Percentiles rank a stretch among this genome's conserved stretches.
Conservation (phyloP, 64 coral and sea anemone species). For the Stylophora pistillata region DNA sequence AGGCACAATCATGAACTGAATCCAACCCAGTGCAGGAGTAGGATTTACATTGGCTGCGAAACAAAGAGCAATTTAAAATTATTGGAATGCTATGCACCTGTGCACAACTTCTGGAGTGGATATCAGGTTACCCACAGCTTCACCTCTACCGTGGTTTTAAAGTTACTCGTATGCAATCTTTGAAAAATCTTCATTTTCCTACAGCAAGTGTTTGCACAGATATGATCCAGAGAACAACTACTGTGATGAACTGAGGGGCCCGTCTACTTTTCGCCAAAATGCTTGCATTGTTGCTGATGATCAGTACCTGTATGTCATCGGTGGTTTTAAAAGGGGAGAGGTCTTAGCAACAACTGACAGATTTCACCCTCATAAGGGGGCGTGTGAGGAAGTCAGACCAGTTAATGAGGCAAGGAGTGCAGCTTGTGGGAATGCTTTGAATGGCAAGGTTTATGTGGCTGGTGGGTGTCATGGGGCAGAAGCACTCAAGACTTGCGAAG, state of each 20-base stretch:
- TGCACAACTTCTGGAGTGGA: background rate
- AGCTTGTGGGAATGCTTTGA: constrained; percentile 2
- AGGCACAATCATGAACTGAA: background rate
- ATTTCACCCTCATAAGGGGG: background rate
- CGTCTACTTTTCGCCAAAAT: background rate
- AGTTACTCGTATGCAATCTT: background rate
- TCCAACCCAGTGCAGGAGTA: background rate
- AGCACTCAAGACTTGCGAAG: background rate
- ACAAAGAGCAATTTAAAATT: background rate
- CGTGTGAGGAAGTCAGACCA: background rate
- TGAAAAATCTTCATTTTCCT: background rate
- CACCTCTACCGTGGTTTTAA: background rate
- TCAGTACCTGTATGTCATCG: background rate
- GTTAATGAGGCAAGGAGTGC: background rate
- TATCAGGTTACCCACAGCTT: background rate
- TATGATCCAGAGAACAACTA: background rate
- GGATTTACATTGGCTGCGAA: background rate
- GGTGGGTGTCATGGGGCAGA: background rate
- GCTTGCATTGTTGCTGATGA: background rate
- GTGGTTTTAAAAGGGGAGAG: background rate
- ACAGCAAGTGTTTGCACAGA: background rate
- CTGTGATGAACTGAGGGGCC: background rate
- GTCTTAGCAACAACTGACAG: background rate
- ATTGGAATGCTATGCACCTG: background rate
- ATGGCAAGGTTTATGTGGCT: constrained; percentile 21